phyloP scores from a whole-genome alignment of 2,113 vertebrate species.

The Pantherophis guttatus region DNA sequence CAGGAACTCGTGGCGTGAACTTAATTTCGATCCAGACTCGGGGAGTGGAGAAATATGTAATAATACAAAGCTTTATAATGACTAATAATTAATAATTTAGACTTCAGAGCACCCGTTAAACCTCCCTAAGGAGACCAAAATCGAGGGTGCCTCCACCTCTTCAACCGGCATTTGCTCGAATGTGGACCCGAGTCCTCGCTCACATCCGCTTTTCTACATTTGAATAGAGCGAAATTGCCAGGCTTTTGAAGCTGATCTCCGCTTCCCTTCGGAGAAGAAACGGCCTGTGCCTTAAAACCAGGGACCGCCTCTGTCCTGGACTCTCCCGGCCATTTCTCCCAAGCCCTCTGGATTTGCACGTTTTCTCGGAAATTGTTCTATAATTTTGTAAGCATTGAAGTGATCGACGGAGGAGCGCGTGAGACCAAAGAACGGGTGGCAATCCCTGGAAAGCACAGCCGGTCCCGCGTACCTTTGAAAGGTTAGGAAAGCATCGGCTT shows the following conservation, averaged over 20 bases:
- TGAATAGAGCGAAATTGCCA: slow-evolving; percentile 59
- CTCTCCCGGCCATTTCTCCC: slow-evolving; percentile 38
- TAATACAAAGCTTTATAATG: slow-evolving; percentile 37
- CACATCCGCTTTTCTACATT: slow-evolving; percentile 65
- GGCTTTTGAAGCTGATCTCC: slow-evolving; percentile 66
- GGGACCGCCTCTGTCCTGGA: slow-evolving; percentile 58
- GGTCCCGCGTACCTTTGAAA: slow-evolving; percentile 19
- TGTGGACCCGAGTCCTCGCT: slow-evolving; percentile 37
- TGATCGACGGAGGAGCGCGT: not conserved
- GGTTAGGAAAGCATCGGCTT: slow-evolving; percentile 24
- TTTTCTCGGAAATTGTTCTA: not conserved
- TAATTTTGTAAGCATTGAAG: not conserved
- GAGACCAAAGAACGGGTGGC: slow-evolving; percentile 30
- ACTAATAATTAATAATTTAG: not conserved
- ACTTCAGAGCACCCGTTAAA: not conserved
- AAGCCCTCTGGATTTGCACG: slow-evolving; percentile 29
- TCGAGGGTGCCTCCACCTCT: not conserved
- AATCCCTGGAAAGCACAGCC: slow-evolving; percentile 46
- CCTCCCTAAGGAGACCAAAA: not conserved
- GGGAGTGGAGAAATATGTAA: not conserved
- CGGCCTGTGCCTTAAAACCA: slow-evolving; percentile 43
- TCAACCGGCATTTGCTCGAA: slow-evolving; percentile 58
- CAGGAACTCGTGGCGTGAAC: not conserved
- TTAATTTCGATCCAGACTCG: slow-evolving; percentile 32
- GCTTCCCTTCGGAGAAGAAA: slow-evolving; percentile 71